Evolutionary conservation across 2,113 vertebrate species (phyloP).

Genomic region (Nothoprocta pentlandii): DNA sequence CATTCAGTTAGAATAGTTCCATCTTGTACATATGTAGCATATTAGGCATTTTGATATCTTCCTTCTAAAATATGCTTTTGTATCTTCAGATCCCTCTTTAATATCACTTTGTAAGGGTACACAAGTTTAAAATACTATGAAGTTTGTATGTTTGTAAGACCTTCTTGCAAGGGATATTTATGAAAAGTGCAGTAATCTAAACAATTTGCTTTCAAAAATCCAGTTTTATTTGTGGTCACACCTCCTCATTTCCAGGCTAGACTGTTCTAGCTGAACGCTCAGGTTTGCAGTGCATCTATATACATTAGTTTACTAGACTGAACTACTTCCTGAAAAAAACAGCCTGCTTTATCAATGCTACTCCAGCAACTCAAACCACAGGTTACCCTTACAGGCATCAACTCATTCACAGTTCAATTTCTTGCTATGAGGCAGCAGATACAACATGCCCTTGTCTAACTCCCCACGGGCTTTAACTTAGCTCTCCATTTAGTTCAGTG

Average conservation of each 20-base stretch:
- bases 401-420: background rate
- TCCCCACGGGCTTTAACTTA: background rate
- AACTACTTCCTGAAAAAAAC: background rate
- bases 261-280: background rate
- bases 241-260: background rate
- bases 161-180: background rate
- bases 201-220: background rate
- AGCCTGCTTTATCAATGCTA: background rate
- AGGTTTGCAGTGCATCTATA: background rate
- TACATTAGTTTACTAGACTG: background rate
- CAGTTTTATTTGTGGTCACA: background rate
- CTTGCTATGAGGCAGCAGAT: background rate
- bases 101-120: background rate
- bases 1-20: background rate
- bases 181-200: background rate
- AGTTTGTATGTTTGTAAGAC: background rate
- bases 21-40: background rate
- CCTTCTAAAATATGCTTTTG: background rate
- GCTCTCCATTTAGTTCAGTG: background rate
- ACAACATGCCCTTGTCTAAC: background rate
- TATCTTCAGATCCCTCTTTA: background rate
- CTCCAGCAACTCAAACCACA: background rate
- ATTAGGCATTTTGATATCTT: background rate
- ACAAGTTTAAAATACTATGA: background rate
- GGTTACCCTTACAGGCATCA: background rate